Percentiles rank a stretch among this genome's conserved stretches.
Evolutionary conservation across 2,797 vertebrate species (phyloP).

Genomic region (Thunnus albacares): DNA sequence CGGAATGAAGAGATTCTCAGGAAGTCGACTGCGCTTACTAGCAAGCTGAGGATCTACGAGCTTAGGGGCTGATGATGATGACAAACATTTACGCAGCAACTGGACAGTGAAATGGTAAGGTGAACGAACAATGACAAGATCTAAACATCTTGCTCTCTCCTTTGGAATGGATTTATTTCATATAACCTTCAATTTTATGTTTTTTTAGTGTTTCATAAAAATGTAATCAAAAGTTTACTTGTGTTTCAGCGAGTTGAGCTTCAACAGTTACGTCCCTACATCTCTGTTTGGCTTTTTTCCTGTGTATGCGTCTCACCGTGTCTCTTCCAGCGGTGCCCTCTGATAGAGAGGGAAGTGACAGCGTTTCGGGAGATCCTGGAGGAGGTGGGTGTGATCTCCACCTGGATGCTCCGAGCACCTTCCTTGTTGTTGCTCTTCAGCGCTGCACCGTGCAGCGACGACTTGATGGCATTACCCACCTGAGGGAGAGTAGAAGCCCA

Average conservation of each 20-base stretch:
- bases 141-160: constrained; percentile 49
- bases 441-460: constrained; percentile 91
- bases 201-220: not conserved
- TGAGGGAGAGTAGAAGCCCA: constrained; percentile 65
- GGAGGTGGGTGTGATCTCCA: constrained; percentile 97
- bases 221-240: not conserved
- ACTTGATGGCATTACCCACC: constrained; percentile 99
- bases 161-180: constrained; percentile 20
- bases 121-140: constrained; percentile 33
- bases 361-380: constrained; percentile 98
- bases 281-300: not conserved
- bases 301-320: constrained; percentile 88
- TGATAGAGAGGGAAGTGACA: constrained; percentile 97
- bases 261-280: not conserved
- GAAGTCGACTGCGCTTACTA: not conserved
- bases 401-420: constrained; percentile 95
- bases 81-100: constrained; percentile 37
- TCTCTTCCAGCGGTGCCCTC: constrained; percentile 99
- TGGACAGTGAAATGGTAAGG: constrained; percentile 39
- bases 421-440: constrained; percentile 94
- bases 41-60: constrained; percentile 8
- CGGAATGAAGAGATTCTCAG: constrained; percentile 5
- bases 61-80: constrained; percentile 19
- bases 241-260: not conserved
- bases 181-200: not conserved